These are phyloP conservation scores for Sesamia inferens DNA, from an alignment of 2,888 invertebrate genomes.

Conservation along the genomic window DNA sequence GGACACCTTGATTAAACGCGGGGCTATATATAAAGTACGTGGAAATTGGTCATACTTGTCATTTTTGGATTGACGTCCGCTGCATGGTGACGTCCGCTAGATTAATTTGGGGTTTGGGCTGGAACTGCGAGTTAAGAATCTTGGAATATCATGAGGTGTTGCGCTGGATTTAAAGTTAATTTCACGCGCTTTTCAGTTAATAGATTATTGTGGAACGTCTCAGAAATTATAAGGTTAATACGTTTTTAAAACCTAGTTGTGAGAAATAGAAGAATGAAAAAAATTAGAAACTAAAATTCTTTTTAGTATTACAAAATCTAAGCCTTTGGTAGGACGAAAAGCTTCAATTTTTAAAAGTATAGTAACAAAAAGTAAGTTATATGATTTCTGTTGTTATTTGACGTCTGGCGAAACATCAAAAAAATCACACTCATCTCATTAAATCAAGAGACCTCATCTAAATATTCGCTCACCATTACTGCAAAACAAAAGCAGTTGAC, in stretches of 20 bases:
- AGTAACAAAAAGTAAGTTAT: no score
- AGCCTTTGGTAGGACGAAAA: not conserved
- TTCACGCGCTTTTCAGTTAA: conserved; percentile 14
- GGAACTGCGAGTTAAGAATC: conserved; percentile 25
- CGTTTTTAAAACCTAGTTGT: not conserved
- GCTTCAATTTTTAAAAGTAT: no score
- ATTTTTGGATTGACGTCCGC: conserved; percentile 72
- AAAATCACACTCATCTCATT: not conserved
- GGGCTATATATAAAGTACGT: conserved; percentile 77
- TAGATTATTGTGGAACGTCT: not conserved
- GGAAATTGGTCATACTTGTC: conserved; percentile 73
- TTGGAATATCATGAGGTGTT: conserved; percentile 12
- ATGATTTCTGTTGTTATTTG: not conserved
- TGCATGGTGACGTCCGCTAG: conserved; percentile 51
- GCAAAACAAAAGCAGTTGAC: conserved; percentile 46
- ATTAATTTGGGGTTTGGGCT: conserved; percentile 59
- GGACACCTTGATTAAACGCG: conserved; percentile 85
- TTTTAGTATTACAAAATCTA: not conserved
- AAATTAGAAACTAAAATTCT: no score
- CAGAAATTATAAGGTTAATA: conserved; percentile 2
- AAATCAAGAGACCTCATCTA: conserved; percentile 16
- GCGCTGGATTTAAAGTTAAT: conserved; percentile 24
- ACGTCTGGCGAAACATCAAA: not conserved
- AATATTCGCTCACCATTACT: conserved; percentile 33
- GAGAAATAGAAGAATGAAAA: no score